Evolutionary conservation across 2,797 vertebrate species (phyloP), one percentile per base, ranked within the genome.

Genomic region (Meda fulgida): DNA sequence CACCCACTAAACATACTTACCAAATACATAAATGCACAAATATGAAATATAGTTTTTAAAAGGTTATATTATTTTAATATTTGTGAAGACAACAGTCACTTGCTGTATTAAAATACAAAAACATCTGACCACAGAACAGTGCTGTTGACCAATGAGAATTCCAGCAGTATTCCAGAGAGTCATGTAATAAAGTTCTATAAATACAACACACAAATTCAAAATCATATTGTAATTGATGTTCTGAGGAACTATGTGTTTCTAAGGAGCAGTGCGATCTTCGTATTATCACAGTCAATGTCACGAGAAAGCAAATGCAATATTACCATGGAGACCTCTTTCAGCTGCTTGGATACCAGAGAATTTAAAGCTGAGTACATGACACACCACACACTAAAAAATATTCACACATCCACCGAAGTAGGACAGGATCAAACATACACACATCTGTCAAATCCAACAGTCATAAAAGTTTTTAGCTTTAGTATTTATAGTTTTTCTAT

Each of bases 291-390:
- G n/a, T 83, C 83, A 84, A 81, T 76, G 78, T 69, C 58, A 67
- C 7, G 11, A 80, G 48, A 60, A 67, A 75, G 43, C 48, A 73
- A 87, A 65, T 75, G 43, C 38, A 31, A 29, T 71, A 66, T 83
- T 77, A 85, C 72, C 78, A 81, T 82, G 66, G 60, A 63, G 63
- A 81, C 60, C 51, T 55, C 53, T 78, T 72, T 78, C 84, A 78
- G 80, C 80, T 83, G 85, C 88, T 84, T 83, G 80, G 73, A 72
- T 78, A 84, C 78, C 66, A 85, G n/a, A 80, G 67, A 66, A 78
- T 53, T 55, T 66, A 55, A 80, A 60, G 48, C 67, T 40, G 66
- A 48, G 26, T 70, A 26, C 46, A 40, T n/a, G 31, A 60, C 14
- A 18, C 46, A 48, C 16, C 46, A 48, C 46, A 48, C 5, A 18